phyloP scores from a whole-genome alignment of 2,888 invertebrate genomes.

The Holacanthella duospinosa region DNA sequence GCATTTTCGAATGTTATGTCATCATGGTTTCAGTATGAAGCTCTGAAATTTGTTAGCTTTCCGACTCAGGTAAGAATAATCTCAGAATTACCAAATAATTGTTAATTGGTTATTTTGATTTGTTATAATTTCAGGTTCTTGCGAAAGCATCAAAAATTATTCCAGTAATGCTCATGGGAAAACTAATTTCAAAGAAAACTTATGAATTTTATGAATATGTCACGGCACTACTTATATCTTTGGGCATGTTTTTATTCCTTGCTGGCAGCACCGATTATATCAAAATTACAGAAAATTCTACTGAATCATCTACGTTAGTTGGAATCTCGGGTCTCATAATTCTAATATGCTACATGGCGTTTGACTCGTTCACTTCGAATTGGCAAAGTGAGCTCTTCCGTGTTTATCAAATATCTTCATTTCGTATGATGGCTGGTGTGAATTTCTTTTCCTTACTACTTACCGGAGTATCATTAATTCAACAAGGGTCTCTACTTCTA shows the following conservation, averaged over 20 bases:
- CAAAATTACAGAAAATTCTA: conserved; percentile 15
- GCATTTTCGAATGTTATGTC: conserved; percentile 95
- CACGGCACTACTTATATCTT: conserved; percentile 76
- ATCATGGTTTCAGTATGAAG: conserved; percentile 99
- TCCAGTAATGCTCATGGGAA: conserved; percentile 97
- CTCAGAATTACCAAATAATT: conserved; percentile 1
- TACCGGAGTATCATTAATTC: conserved; percentile 71
- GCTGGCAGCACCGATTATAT: conserved; percentile 53
- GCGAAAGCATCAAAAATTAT: conserved; percentile 98
- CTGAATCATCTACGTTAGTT: conserved; percentile 15
- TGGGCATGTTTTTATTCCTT: conserved; percentile 89
- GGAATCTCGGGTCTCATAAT: conserved; percentile 61
- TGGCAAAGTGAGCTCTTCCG: conserved; percentile 91
- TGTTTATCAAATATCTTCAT: conserved; percentile 63
- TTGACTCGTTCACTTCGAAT: conserved; percentile 96
- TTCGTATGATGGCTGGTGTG: conserved; percentile 94
- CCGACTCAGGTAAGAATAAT: conserved; percentile 69
- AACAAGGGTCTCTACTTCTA: conserved; percentile 68
- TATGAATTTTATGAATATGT: conserved; percentile 86
- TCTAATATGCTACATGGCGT: conserved; percentile 77
- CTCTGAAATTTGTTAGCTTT: conserved; percentile 93
- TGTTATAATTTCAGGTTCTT: conserved; percentile 53
- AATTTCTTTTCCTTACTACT: conserved; percentile 87
- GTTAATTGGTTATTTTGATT: conserved; percentile 6
- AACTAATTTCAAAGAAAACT: conserved; percentile 70